Evolutionary conservation across 2,113 vertebrate species (phyloP).

Genomic region (Neodon shergylaensis): DNA sequence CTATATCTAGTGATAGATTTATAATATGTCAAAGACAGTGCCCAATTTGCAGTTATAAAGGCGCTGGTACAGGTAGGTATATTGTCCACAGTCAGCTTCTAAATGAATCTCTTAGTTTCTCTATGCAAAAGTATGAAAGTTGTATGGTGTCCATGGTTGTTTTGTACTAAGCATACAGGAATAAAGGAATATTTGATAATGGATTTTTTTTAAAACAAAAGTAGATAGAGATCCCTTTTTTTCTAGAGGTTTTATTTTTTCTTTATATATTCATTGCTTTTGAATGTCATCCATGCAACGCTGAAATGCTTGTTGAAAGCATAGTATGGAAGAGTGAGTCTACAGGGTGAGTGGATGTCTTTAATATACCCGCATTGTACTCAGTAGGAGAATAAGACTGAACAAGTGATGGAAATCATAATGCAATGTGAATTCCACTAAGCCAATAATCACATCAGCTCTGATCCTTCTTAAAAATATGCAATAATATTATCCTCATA

Average conservation of each 20-base stretch:
- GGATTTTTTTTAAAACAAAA: not conserved
- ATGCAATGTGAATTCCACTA: not conserved
- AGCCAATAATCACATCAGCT: not conserved
- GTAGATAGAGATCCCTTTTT: not conserved
- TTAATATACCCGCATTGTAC: conserved; percentile 18
- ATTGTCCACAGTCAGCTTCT: not conserved
- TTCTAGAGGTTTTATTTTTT: not conserved
- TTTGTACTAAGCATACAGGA: conserved; percentile 3
- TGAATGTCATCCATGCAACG: not conserved
- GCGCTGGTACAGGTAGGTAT: not conserved
- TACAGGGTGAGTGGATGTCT: not conserved
- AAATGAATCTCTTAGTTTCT: not conserved
- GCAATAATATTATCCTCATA: not conserved
- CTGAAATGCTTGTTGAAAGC: not conserved
- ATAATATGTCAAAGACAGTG: not conserved
- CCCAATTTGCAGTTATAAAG: not conserved
- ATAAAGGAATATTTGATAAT: not conserved
- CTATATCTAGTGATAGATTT: not conserved
- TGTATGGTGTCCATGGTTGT: not conserved
- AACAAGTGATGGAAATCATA: conserved; percentile 52
- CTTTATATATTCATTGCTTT: not conserved
- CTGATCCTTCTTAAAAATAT: conserved; percentile 25
- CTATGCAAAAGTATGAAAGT: not conserved
- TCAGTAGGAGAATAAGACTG: conserved; percentile 9
- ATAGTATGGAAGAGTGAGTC: not conserved